These are phyloP conservation scores for Astatoreochromis straeleni DNA, from an alignment of 2,113 vertebrate species.

Conservation along the genomic window DNA sequence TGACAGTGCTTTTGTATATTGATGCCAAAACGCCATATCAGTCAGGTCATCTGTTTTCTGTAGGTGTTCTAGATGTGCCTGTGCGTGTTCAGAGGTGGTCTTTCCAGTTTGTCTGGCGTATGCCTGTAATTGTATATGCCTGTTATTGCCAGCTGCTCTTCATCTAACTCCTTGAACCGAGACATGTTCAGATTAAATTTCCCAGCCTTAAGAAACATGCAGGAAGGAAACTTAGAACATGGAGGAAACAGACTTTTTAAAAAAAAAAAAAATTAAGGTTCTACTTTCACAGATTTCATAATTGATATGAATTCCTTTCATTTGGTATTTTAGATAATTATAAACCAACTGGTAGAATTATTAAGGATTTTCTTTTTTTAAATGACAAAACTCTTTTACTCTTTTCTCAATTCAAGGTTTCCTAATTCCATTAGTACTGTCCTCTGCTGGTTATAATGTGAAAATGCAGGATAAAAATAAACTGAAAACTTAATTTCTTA, in stretches of 20 bases:
- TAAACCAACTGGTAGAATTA: neutral
- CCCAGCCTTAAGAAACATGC: neutral
- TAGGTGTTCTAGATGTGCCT: neutral
- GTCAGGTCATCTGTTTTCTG: neutral
- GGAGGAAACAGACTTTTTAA: neutral
- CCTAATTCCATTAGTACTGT: neutral
- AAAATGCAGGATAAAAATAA: neutral
- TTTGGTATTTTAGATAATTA: neutral
- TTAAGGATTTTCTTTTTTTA: neutral
- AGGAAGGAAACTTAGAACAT: neutral
- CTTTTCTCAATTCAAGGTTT: neutral
- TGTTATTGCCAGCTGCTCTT: neutral
- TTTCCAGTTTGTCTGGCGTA: conserved; percentile 47
- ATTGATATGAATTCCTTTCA: neutral
- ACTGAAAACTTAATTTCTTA: neutral
- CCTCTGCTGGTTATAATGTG: conserved; percentile 14
- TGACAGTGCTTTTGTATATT: neutral
- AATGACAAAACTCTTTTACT: neutral
- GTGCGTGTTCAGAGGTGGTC: conserved; percentile 1
- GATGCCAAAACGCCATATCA: neutral
- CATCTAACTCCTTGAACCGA: neutral
- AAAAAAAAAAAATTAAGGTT: neutral
- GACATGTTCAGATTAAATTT: neutral
- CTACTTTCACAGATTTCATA: neutral
- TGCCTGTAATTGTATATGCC: neutral